phyloP scores from a whole-genome alignment of 2,797 vertebrate species.

The Anniella stebbinsi region DNA sequence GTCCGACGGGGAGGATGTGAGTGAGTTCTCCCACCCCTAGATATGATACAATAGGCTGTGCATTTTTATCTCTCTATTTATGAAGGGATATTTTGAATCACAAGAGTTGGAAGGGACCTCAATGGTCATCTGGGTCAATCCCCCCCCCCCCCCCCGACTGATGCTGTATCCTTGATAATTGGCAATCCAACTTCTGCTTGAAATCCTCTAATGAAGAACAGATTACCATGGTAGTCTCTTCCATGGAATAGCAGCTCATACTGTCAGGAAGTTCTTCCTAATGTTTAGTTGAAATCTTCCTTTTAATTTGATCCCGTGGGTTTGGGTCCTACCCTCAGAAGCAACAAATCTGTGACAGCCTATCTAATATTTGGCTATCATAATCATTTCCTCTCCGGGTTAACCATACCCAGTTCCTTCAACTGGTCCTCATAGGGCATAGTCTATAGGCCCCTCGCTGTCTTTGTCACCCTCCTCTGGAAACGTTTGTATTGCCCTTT shows the following conservation, averaged over 20 bases:
- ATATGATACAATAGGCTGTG: background rate
- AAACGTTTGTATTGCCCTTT: background rate
- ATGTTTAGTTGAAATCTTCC: background rate
- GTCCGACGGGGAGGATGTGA: background rate
- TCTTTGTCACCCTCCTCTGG: background rate
- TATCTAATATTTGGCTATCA: background rate
- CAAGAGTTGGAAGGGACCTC: background rate
- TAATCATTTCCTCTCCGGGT: too few species aligned
- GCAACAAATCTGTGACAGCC: background rate
- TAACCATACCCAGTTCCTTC: background rate
- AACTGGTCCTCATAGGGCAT: background rate
- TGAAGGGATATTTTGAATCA: slow-evolving; percentile 3
- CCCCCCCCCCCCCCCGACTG: background rate
- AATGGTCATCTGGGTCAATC: background rate
- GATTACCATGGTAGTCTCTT: background rate
- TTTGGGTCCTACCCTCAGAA: background rate
- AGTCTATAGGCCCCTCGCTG: too few species aligned
- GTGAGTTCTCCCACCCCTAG: background rate
- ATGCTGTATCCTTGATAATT: background rate
- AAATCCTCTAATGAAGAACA: background rate
- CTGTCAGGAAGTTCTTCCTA: background rate
- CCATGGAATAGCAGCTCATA: background rate
- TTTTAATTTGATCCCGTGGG: background rate
- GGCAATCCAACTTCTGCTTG: background rate
- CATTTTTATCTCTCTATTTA: background rate